Evolutionary conservation across 2,888 invertebrate species (phyloP), one percentile per base, ranked within the genome.

Genomic region (Calephelis perditalis): DNA sequence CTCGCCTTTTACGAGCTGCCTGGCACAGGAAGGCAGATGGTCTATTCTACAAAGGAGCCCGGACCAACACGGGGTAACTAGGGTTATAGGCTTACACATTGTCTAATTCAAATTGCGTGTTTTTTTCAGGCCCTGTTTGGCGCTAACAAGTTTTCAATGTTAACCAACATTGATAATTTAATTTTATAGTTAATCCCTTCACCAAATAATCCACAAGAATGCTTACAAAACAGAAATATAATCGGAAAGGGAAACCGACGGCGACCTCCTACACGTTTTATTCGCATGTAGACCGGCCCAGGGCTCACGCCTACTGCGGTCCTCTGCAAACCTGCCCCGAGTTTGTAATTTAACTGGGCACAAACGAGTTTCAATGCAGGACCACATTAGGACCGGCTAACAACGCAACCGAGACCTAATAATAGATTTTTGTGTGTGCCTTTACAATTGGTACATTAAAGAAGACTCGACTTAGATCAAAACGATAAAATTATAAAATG

Each of bases 331-430:
- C 85, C 86, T 79, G 84, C 79, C 79, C 78, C 72, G 74, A 74
- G 74, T 73, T 75, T 74, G 78, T 78, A 77, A 84, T 83, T 84
- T 84, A 82, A 81, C 82, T 81, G 82, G 79, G 74, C 81, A 70
- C 74, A 83, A 84, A 86, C 86, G 75, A 70, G 86, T 84, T 84
- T 80, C 75, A 76, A 82, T 64, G 65, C 65, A 56, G 55, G 59
- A 59, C 59, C 56, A 55, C 59, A 59, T 59, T 59, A 59, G 59
- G 56, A 55, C 45, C 45, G 26, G 59, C 59, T 47, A 56, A 56
- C 36, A 37, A 12, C 55, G 37, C 52, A 52, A 52, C 52, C 7
- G 52, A 35, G 52, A 49, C 26, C 49, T 26, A n/a, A 49, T 49
- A 49, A 49, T 49, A 49, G 26, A 26, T 10, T 10, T 26, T 26